These are phyloP conservation scores for Phrynocephalus guinanensis DNA, from an alignment of 2,797 vertebrate genomes.

Conservation along the genomic window DNA sequence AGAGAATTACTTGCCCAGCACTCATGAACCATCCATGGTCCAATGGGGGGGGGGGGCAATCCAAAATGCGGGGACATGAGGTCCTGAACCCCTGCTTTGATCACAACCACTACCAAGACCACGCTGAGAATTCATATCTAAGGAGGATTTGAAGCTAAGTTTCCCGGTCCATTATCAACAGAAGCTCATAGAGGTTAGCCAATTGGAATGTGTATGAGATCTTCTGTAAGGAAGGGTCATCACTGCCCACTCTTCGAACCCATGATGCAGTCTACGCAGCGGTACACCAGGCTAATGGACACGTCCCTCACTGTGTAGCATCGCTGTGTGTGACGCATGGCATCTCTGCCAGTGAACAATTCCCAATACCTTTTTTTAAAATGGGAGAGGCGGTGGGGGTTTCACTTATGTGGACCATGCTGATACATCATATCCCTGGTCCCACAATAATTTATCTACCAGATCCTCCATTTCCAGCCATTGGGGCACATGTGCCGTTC, in stretches of 20 bases:
- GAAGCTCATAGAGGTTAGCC: background rate
- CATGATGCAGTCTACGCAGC: background rate
- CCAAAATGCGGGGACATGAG: no score
- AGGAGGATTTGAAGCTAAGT: background rate
- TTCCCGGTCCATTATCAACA: background rate
- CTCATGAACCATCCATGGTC: no score
- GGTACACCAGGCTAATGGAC: no score
- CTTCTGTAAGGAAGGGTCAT: background rate
- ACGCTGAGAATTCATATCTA: background rate
- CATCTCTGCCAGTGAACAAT: background rate
- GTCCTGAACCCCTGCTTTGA: no score
- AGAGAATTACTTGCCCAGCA: background rate
- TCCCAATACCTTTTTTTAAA: background rate
- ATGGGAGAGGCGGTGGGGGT: background rate
- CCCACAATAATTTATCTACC: background rate
- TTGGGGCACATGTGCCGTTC: no score
- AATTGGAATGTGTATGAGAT: background rate
- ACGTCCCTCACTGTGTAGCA: background rate
- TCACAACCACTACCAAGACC: no score
- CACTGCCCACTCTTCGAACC: background rate
- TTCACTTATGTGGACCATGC: background rate
- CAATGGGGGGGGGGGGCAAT: no score
- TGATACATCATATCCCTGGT: background rate
- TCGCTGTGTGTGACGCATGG: background rate
- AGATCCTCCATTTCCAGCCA: no score